phyloP scores from a whole-genome alignment of 2,888 invertebrate genomes.

The Helleia helle region DNA sequence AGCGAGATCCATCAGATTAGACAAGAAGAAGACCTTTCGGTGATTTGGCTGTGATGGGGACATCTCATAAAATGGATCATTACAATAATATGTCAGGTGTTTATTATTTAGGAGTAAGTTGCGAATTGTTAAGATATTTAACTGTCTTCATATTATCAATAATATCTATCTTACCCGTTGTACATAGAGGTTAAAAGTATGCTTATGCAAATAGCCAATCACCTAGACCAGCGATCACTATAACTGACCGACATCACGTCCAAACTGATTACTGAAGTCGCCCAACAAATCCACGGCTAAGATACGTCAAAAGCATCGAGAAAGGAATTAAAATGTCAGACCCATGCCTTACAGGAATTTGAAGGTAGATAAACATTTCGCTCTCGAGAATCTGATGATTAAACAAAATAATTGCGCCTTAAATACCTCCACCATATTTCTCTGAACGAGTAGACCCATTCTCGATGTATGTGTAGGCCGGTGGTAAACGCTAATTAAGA shows the following conservation, averaged over 20 bases:
- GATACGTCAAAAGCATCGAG: conserved; percentile 37
- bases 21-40: too few species aligned
- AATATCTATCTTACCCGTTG: too few species aligned
- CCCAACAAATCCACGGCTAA: conserved; percentile 36
- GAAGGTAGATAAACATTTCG: conserved; percentile 20
- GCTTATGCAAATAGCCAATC: neutral
- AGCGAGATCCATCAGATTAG: too few species aligned
- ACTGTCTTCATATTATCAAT: too few species aligned
- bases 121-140: too few species aligned
- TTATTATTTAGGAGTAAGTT: too few species aligned
- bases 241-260: neutral
- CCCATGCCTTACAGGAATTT: conserved; percentile 22
- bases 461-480: neutral
- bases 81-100: too few species aligned
- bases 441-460: conserved; percentile 1
- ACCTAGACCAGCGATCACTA: neutral
- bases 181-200: too few species aligned
- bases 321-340: conserved; percentile 28
- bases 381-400: conserved; percentile 18
- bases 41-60: too few species aligned
- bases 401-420: conserved; percentile 16
- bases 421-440: conserved; percentile 7
- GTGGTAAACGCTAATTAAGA: neutral
- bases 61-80: too few species aligned
- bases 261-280: conserved; percentile 31